Conservation (phyloP, 1,140 invertebrate genomes). For the Tetramorium parvispinum region DNA sequence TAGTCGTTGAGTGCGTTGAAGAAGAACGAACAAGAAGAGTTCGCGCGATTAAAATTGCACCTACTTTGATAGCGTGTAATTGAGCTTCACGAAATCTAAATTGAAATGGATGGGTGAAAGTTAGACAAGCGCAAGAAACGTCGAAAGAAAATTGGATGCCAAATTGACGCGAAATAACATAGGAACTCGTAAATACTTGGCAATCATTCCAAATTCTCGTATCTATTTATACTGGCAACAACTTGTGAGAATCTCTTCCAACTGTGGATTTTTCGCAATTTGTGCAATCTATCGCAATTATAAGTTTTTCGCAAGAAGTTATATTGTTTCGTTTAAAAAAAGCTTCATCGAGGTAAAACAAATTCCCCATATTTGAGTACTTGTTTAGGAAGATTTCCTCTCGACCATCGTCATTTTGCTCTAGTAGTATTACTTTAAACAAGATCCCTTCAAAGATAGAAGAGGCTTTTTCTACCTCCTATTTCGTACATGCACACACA, state of each 20-base stretch:
- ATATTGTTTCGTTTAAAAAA: background rate
- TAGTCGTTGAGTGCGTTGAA: background rate
- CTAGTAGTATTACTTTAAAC: slow-evolving; percentile 13
- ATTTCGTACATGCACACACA: slow-evolving; percentile 8
- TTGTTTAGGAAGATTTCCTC: background rate
- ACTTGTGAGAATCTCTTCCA: background rate
- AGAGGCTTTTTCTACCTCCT: background rate
- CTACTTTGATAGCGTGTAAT: background rate
- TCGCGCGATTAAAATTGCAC: slow-evolving; percentile 25
- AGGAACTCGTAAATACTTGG: slow-evolving; percentile 1
- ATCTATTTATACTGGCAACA: slow-evolving; percentile 7
- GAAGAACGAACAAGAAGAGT: background rate
- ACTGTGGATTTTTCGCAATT: background rate
- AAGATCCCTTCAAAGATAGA: background rate
- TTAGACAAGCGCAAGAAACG: background rate
- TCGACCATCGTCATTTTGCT: background rate
- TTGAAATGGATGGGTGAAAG: background rate
- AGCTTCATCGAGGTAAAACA: background rate
- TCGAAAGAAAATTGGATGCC: slow-evolving; percentile 16
- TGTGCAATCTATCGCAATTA: background rate
- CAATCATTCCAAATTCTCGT: background rate
- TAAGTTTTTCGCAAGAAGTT: background rate
- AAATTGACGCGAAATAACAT: slow-evolving; percentile 23
- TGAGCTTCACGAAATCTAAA: slow-evolving; percentile 1
- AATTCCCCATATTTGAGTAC: background rate